Conservation (phyloP, 2,113 vertebrate genomes). For the Notarius lentiginosus region DNA sequence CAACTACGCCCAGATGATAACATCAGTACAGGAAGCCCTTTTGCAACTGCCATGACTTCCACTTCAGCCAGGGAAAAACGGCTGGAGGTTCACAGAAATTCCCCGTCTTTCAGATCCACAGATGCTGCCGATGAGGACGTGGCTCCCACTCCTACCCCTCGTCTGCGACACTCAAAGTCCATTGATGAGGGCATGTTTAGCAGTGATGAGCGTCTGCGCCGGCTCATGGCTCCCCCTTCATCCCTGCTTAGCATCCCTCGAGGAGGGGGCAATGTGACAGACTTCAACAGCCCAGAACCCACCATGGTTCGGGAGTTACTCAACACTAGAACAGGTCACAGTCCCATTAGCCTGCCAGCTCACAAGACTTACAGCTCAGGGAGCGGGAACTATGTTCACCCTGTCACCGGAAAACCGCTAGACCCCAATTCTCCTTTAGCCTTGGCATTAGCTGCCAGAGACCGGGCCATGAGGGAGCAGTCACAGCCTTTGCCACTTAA, state of each 20-base stretch:
- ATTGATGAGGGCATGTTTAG: constrained; percentile 79
- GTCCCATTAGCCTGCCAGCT: constrained; percentile 65
- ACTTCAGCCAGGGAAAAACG: constrained; percentile 84
- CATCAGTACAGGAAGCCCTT: constrained; percentile 74
- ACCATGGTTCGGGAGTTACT: constrained; percentile 64
- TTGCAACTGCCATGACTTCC: constrained; percentile 79
- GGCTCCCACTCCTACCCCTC: constrained; percentile 71
- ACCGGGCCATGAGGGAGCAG: constrained; percentile 84
- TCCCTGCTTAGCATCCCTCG: constrained; percentile 64
- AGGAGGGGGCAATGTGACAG: constrained; percentile 68
- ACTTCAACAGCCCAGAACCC: constrained; percentile 73
- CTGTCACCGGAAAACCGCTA: constrained; percentile 81
- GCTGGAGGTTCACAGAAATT: constrained; percentile 81
- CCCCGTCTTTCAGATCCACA: constrained; percentile 84
- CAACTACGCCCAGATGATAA: constrained; percentile 80
- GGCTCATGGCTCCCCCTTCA: constrained; percentile 66
- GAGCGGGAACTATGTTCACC: constrained; percentile 80
- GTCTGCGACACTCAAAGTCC: constrained; percentile 75
- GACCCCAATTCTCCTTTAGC: constrained; percentile 87
- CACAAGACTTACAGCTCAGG: constrained; percentile 65
- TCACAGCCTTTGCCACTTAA: constrained; percentile 76
- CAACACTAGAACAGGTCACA: constrained; percentile 72
- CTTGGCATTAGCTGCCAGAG: constrained; percentile 83
- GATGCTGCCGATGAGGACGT: constrained; percentile 84
- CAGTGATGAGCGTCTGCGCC: constrained; percentile 73